Evolutionary conservation across 2,113 vertebrate genomes (phyloP).

Genomic region (Craseonycteris thonglongyai): DNA sequence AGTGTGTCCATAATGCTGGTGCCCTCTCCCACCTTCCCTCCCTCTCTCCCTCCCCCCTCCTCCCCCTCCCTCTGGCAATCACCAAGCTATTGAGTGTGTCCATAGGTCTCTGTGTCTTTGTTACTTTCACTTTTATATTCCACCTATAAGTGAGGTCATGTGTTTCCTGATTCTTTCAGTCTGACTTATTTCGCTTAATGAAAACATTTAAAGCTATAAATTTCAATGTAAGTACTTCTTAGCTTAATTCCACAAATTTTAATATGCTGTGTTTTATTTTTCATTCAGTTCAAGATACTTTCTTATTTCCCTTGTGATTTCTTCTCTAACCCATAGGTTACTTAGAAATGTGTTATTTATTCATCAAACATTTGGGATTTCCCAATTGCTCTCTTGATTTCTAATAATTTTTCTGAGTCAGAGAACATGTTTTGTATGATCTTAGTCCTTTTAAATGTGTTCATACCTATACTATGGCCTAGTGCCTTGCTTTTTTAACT

Average conservation of each 20-base stretch:
- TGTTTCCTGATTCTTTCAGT: too few species aligned
- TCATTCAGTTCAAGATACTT: neutral
- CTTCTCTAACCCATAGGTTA: neutral
- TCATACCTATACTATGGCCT: neutral
- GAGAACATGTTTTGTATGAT: neutral
- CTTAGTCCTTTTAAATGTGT: neutral
- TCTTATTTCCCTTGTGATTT: neutral
- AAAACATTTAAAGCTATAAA: constrained; percentile 22
- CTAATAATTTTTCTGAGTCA: neutral
- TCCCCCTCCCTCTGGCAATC: too few species aligned
- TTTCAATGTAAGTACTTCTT: neutral
- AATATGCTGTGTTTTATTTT: neutral
- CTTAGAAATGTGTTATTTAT: neutral
- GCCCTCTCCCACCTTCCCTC: too few species aligned
- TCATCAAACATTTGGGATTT: neutral
- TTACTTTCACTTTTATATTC: too few species aligned
- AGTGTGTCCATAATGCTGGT: too few species aligned
- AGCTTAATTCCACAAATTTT: neutral
- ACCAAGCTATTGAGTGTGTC: too few species aligned
- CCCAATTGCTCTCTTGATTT: neutral
- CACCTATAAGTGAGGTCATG: too few species aligned
- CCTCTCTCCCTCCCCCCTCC: too few species aligned
- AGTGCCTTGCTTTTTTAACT: neutral
- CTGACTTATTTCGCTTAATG: too few species aligned
- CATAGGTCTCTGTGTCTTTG: too few species aligned